phyloP scores from a whole-genome alignment of 2,113 vertebrate species.

The Microtus montanus region DNA sequence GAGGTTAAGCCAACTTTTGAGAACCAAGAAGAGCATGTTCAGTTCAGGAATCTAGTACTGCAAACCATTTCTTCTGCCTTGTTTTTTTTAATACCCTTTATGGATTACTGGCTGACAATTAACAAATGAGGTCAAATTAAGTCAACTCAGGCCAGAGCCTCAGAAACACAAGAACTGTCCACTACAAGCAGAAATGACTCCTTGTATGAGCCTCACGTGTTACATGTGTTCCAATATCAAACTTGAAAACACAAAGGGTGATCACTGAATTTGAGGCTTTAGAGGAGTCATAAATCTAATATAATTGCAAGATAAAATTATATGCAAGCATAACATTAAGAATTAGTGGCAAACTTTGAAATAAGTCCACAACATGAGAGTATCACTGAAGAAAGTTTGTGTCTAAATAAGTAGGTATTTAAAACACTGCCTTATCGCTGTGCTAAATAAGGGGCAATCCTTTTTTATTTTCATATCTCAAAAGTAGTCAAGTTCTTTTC shows the following conservation, averaged over 20 bases:
- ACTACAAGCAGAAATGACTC: background rate
- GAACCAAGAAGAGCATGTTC: background rate
- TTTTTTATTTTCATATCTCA: slow-evolving; percentile 17
- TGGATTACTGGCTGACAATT: background rate
- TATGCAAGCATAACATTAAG: background rate
- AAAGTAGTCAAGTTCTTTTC: slow-evolving; percentile 31
- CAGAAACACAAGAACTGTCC: background rate
- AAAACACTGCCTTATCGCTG: slow-evolving; percentile 20
- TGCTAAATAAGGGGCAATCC: slow-evolving; percentile 31
- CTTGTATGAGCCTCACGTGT: background rate
- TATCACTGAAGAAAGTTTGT: background rate
- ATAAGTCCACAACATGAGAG: background rate
- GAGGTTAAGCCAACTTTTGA: background rate
- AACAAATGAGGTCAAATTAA: slow-evolving; percentile 10
- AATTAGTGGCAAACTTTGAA: background rate
- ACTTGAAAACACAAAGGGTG: background rate
- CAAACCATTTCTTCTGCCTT: background rate
- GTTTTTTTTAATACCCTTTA: background rate
- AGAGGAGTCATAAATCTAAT: background rate
- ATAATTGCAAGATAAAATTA: background rate
- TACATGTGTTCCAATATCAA: background rate
- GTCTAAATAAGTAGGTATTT: background rate
- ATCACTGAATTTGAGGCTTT: background rate
- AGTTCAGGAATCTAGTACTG: background rate
- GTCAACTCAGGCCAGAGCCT: background rate